These are phyloP conservation scores for Ormia ochracea DNA, from an alignment of 2,888 invertebrate genomes.

Conservation along the genomic window DNA sequence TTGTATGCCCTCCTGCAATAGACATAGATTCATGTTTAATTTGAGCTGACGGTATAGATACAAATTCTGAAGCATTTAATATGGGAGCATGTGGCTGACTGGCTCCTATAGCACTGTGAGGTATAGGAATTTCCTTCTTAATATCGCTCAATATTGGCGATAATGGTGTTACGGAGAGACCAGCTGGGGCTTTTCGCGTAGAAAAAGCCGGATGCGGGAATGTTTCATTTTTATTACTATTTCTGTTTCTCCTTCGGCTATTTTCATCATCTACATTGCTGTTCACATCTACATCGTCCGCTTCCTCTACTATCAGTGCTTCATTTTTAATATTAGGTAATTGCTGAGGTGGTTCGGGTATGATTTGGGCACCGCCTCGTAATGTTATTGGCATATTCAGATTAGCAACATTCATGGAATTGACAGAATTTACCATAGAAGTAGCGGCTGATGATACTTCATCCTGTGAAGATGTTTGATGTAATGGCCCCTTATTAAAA, in stretches of 20 bases:
- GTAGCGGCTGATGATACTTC: conserved; percentile 67
- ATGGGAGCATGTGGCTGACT: conserved; percentile 63
- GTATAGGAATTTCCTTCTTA: conserved; percentile 71
- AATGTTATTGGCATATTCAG: conserved; percentile 71
- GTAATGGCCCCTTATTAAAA: conserved; percentile 69
- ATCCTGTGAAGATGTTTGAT: conserved; percentile 66
- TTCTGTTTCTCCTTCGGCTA: conserved; percentile 34
- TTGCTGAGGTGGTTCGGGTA: conserved; percentile 70
- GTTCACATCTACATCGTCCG: conserved; percentile 65
- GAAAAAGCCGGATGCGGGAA: conserved; percentile 65
- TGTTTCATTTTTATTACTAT: conserved; percentile 56
- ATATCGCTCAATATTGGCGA: conserved; percentile 68
- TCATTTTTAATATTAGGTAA: conserved; percentile 72
- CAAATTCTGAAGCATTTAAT: conserved; percentile 65
- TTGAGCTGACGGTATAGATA: conserved; percentile 71
- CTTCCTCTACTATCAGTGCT: conserved; percentile 66
- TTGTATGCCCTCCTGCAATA: conserved; percentile 60
- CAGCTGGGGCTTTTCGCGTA: conserved; percentile 64
- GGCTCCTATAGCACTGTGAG: conserved; percentile 55
- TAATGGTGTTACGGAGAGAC: conserved; percentile 69
- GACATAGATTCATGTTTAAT: conserved; percentile 72
- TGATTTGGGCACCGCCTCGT: conserved; percentile 73
- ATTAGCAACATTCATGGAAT: conserved; percentile 68
- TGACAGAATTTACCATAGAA: conserved; percentile 62
- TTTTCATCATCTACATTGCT: conserved; percentile 62